These are phyloP conservation scores for Xylocampa areola DNA, from an alignment of 2,888 invertebrate genomes.

Conservation along the genomic window DNA sequence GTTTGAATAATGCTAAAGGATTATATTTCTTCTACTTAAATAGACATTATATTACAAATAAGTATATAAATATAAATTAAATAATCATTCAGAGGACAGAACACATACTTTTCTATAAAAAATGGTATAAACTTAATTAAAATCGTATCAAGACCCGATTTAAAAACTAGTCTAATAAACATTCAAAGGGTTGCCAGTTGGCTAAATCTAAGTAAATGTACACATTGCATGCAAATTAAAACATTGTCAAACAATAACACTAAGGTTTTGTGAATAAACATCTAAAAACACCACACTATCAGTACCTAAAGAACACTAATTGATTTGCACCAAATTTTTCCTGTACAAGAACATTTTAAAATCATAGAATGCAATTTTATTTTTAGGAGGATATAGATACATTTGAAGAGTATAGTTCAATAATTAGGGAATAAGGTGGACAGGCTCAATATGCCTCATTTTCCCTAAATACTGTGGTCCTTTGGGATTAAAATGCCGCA, in stretches of 20 bases:
- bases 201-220: conserved; percentile 42
- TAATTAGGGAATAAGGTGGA: not conserved
- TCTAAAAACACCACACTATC: conserved; percentile 43
- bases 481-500: not conserved
- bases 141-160: not conserved
- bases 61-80: too few species aligned
- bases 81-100: too few species aligned
- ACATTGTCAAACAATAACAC: conserved; percentile 44
- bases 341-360: not conserved
- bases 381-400: too few species aligned
- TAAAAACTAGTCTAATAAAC: conserved; percentile 43
- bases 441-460: not conserved
- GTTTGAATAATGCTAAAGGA: too few species aligned
- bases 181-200: conserved; percentile 50
- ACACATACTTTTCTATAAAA: not conserved
- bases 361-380: too few species aligned
- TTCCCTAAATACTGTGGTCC: not conserved
- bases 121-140: conserved; percentile 9
- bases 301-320: conserved; percentile 26
- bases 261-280: conserved; percentile 25
- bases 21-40: too few species aligned
- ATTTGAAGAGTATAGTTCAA: too few species aligned
- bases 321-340: conserved; percentile 20
- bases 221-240: conserved; percentile 65
- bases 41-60: too few species aligned